Evolutionary conservation across 2,797 vertebrate species (phyloP).

Genomic region (Chrosomus eos): DNA sequence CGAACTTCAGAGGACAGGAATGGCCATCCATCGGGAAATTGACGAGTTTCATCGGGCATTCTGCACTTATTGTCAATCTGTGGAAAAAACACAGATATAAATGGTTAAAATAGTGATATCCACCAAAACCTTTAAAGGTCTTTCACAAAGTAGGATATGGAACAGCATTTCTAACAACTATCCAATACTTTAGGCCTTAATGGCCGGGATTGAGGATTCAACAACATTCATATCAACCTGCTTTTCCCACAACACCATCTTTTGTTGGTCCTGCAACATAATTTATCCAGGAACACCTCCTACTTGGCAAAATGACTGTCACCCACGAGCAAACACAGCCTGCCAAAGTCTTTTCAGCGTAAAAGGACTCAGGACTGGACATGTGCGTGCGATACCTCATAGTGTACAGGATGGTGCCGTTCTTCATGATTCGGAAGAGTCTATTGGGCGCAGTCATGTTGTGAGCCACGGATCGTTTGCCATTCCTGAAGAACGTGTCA

Average conservation of each 20-base stretch:
- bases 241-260: neutral
- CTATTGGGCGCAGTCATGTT: slow-evolving; percentile 99
- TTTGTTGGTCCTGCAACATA: slow-evolving; percentile 6
- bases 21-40: slow-evolving; percentile 99
- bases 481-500: slow-evolving; percentile 98
- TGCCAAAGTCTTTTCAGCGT: slow-evolving; percentile 24
- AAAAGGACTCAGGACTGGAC: neutral
- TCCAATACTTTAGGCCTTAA: neutral
- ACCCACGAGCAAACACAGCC: slow-evolving; percentile 27
- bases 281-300: slow-evolving; percentile 20
- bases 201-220: neutral
- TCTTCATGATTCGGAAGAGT: slow-evolving; percentile 98
- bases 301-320: slow-evolving; percentile 6
- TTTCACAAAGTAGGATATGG: neutral
- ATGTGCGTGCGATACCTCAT: slow-evolving; percentile 84
- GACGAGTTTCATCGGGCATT: slow-evolving; percentile 98
- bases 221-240: neutral
- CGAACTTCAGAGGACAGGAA: slow-evolving; percentile 97
- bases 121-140: neutral
- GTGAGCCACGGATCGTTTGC: slow-evolving; percentile 96
- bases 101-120: neutral
- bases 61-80: slow-evolving; percentile 96
- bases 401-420: slow-evolving; percentile 97
- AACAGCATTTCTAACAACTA: neutral
- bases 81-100: neutral